Evolutionary conservation across 1,140 invertebrate genomes (phyloP).

Genomic region (Lordiphosa clarofinis): DNA sequence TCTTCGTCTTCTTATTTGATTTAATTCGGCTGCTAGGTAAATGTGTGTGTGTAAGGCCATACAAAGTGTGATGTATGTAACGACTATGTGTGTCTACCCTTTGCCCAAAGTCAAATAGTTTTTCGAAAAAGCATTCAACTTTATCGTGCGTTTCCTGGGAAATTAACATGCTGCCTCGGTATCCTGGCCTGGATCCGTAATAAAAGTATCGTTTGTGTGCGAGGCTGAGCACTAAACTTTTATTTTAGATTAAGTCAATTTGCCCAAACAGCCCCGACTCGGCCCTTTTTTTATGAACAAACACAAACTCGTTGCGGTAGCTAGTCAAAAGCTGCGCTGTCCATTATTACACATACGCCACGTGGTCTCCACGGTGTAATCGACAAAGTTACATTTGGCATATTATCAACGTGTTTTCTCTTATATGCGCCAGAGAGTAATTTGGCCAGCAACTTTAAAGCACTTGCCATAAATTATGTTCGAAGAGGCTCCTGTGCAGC

Average conservation of each 20-base stretch:
- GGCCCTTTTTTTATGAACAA: slow-evolving; percentile 73
- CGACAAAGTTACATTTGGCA: slow-evolving; percentile 71
- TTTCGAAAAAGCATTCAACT: slow-evolving; percentile 72
- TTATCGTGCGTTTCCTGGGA: slow-evolving; percentile 76
- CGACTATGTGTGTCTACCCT: slow-evolving; percentile 40
- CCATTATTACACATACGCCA: slow-evolving; percentile 61
- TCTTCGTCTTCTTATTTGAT: slow-evolving; percentile 49
- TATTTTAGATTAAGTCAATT: slow-evolving; percentile 78
- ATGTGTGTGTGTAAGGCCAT: slow-evolving; percentile 21
- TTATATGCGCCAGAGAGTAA: slow-evolving; percentile 34
- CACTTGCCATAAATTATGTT: slow-evolving; percentile 65
- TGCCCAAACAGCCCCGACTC: slow-evolving; percentile 29
- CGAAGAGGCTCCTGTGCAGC: slow-evolving; percentile 16
- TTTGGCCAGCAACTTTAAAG: slow-evolving; percentile 56
- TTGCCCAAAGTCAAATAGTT: slow-evolving; percentile 67
- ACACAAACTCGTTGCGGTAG: slow-evolving; percentile 25
- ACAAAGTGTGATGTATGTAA: slow-evolving; percentile 62
- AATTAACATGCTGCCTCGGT: slow-evolving; percentile 61
- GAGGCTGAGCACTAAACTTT: slow-evolving; percentile 63
- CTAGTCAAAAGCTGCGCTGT: slow-evolving; percentile 27
- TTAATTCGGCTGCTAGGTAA: slow-evolving; percentile 35
- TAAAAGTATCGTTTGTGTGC: slow-evolving; percentile 48
- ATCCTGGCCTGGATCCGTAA: slow-evolving; percentile 23
- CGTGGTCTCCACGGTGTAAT: slow-evolving; percentile 69
- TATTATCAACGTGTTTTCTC: slow-evolving; percentile 22